A percentile compares a stretch with the other conserved stretches of the same genome.
Evolutionary conservation across 2,113 vertebrate genomes (phyloP).

Genomic region (Barbus barbus): DNA sequence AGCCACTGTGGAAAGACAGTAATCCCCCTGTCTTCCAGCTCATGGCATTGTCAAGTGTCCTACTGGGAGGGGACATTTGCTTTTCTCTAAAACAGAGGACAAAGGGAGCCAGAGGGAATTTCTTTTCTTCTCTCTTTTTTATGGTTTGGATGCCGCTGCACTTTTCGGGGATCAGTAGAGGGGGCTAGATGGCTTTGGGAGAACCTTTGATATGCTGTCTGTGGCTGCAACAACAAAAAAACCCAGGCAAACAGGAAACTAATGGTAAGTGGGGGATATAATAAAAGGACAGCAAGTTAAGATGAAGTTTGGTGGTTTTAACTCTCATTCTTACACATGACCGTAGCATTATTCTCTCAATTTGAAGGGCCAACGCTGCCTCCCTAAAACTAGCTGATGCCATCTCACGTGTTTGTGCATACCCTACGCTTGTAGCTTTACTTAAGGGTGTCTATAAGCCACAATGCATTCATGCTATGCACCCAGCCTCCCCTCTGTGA

Average conservation of each 20-base stretch:
- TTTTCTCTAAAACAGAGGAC: conserved; percentile 34
- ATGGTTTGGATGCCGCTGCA: background rate
- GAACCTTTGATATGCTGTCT: conserved; percentile 46
- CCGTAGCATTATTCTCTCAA: background rate
- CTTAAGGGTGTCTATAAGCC: conserved; percentile 37
- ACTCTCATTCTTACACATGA: background rate
- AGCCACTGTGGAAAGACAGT: conserved; percentile 20
- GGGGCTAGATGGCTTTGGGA: conserved; percentile 36
- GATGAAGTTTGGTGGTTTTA: background rate
- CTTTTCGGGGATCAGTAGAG: conserved; percentile 27
- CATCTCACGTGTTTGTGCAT: conserved; percentile 17
- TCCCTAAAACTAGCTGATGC: conserved; percentile 28
- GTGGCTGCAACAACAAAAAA: conserved; percentile 28
- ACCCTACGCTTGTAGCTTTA: conserved; percentile 17
- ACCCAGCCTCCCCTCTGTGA: conserved; percentile 25
- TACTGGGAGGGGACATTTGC: conserved; percentile 34
- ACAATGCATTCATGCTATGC: conserved; percentile 25
- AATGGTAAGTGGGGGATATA: conserved; percentile 3
- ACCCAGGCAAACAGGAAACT: conserved; percentile 43
- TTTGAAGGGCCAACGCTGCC: background rate
- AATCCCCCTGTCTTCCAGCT: conserved; percentile 8
- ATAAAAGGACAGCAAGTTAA: too few species aligned
- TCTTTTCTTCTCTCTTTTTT: conserved; percentile 25
- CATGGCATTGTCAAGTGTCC: conserved; percentile 21
- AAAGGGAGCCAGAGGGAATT: conserved; percentile 20